Base-by-base conservation (phyloP, 2,797 vertebrate species). In the Sitta carolinensis region DNA sequence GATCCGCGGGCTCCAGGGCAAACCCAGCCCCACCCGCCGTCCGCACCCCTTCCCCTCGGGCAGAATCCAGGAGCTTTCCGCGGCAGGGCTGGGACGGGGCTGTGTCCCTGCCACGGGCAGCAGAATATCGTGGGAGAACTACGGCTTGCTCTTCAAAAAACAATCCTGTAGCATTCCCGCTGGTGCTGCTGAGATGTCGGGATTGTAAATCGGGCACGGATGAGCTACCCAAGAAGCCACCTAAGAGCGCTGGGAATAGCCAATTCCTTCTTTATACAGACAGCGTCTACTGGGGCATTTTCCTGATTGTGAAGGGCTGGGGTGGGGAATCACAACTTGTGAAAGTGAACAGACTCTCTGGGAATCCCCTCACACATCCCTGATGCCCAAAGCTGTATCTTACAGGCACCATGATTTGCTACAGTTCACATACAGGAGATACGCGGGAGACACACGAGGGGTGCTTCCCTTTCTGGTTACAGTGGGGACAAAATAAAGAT, bases 11-110 rank as follows among this genome's bases (percentile, higher is more conserved):
- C 29, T 51, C 4, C 3, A 3, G 69, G 27, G 26, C 57, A 17
- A 58, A 17, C 17, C 21, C 63, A 29, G 48, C 67, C 72, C 54
- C 45, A 2, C 1, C 8, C 48, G 11, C 69, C 74, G 9, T 2
- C 59, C 54, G 4, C 25, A 6, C 2, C 0, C 11, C 10, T 43
- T 59, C 7, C 4, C 17, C 67, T 36, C 20, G 1, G 1, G 32
- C 32, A 19, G 6, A 16, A 3, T 1, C 4, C 1, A 0, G 5
- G 29, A 4, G 32, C n/a, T 36, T 29, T 5, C 42, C 6, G n/a
- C 1, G 29, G 32, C 40, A 10, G 29, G 25, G 29, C 3, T 42
- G 45, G 21, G 23, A 40, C 8, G 2, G 27, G 34, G 58, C 25
- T 17, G 15, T 54, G 40, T 57, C 2, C 5, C 47, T 29, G n/a